Conservation (phyloP, 2,888 invertebrate species). For the Leptopilina drosophilae region DNA sequence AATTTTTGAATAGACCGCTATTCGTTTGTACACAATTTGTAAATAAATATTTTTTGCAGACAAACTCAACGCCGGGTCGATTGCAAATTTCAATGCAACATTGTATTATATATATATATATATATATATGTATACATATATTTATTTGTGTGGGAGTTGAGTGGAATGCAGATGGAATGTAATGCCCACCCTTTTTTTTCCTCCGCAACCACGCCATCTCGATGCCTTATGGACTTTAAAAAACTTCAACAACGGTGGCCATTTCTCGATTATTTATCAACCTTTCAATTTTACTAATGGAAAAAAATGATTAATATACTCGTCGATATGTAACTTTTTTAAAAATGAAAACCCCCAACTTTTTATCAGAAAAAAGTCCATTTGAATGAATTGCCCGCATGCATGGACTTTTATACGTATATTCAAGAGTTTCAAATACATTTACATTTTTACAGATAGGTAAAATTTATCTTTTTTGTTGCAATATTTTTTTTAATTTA, state of each 20-base stretch:
- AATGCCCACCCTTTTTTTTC: conserved; percentile 7
- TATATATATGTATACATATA: background rate
- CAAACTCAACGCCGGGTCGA: too few species aligned
- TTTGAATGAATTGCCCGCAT: conserved; percentile 2
- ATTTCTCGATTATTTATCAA: conserved; percentile 17
- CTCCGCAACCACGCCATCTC: background rate
- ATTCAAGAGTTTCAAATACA: too few species aligned
- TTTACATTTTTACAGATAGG: too few species aligned
- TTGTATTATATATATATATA: background rate
- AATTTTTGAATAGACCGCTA: too few species aligned
- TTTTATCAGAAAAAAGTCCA: background rate
- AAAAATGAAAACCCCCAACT: background rate
- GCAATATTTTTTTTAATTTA: too few species aligned
- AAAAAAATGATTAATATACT: conserved; percentile 8
- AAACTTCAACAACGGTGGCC: conserved; percentile 20
- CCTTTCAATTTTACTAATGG: conserved; percentile 17
- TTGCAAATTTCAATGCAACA: too few species aligned
- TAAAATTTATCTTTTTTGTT: too few species aligned
- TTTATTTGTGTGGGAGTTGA: conserved; percentile 7
- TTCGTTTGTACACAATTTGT: too few species aligned
- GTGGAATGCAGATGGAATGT: conserved; percentile 8
- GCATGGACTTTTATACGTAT: background rate
- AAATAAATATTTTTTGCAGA: too few species aligned
- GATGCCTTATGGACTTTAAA: conserved; percentile 1
- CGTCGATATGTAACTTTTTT: background rate